These are phyloP conservation scores for Atrichornis clamosus DNA, from an alignment of 2,113 vertebrate genomes.

Conservation along the genomic window DNA sequence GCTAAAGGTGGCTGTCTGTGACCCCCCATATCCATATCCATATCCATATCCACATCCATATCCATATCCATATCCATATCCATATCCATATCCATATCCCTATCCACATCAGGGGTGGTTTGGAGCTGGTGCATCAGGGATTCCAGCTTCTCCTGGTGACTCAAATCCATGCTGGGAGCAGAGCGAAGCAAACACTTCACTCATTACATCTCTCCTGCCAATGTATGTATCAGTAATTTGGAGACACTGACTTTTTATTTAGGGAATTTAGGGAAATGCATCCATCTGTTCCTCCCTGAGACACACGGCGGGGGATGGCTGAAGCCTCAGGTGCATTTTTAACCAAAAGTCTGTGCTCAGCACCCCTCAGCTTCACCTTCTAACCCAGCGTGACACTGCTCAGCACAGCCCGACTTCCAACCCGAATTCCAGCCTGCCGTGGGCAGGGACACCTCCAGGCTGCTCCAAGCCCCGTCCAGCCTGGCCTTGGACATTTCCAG, in stretches of 20 bases:
- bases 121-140: rapidly evolving
- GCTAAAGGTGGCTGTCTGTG: neutral
- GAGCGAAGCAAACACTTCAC: neutral
- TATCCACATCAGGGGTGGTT: rapidly evolving
- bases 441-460: neutral
- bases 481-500: neutral
- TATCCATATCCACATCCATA: no score
- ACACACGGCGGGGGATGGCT: neutral
- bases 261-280: neutral
- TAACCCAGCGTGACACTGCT: no score
- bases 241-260: neutral
- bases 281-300: neutral
- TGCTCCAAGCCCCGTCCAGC: neutral
- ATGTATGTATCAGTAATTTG: neutral
- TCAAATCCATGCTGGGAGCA: neutral
- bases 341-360: no score
- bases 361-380: no score
- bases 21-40: no score
- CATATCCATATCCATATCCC: no score
- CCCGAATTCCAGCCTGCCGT: no score
- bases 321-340: neutral
- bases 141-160: neutral
- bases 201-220: neutral
- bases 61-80: no score
- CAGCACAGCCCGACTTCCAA: no score